phyloP scores from a whole-genome alignment of 2,113 vertebrate species.

The Dicerorhinus sumatrensis region DNA sequence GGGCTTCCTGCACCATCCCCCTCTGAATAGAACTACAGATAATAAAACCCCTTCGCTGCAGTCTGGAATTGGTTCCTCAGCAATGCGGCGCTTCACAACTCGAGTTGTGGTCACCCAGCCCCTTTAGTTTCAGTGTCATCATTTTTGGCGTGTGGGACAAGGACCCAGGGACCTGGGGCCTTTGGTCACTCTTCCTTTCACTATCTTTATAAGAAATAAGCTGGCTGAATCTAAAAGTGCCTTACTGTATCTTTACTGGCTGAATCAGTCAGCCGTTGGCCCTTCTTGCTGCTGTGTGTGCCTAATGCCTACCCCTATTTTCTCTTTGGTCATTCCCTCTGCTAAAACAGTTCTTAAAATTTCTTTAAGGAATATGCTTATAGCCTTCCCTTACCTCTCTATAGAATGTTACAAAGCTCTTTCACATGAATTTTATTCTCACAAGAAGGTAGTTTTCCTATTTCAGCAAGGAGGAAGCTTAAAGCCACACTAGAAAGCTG shows the following conservation, averaged over 20 bases:
- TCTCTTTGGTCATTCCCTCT: background rate
- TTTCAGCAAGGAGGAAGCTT: background rate
- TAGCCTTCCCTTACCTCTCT: background rate
- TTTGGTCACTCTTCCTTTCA: background rate
- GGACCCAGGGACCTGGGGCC: background rate
- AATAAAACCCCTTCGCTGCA: background rate
- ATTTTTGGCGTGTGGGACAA: background rate
- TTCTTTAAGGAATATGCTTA: background rate
- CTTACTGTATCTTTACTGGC: background rate
- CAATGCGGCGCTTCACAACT: rapidly evolving
- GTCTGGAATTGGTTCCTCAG: background rate
- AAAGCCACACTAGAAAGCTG: background rate
- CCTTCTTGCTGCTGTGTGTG: background rate
- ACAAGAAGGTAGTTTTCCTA: background rate
- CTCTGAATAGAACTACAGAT: background rate
- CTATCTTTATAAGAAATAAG: background rate
- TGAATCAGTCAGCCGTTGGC: background rate
- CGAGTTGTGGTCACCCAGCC: background rate
- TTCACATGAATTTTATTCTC: background rate
- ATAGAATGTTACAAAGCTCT: background rate
- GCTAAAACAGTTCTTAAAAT: background rate
- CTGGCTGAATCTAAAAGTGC: background rate
- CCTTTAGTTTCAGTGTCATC: background rate
- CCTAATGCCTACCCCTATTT: background rate
- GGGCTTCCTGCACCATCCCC: background rate